phyloP scores from a whole-genome alignment of 2,797 vertebrate genomes.

The Sebastes glaucus region DNA sequence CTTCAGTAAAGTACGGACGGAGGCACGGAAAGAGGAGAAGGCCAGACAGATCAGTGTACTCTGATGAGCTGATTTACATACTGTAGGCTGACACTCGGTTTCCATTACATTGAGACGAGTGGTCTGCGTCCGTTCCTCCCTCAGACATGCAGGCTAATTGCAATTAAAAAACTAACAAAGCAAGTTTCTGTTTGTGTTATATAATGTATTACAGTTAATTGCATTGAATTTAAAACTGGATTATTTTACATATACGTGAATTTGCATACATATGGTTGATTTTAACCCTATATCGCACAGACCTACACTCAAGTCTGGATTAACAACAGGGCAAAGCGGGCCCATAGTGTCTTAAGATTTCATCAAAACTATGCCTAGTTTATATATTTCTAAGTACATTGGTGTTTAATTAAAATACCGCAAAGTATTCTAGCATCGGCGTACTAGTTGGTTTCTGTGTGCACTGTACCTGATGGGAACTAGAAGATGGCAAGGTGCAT shows the following conservation, averaged over 20 bases:
- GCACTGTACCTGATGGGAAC: background rate
- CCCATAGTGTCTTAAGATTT: background rate
- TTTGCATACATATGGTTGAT: background rate
- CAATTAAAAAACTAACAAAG: background rate
- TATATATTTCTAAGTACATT: background rate
- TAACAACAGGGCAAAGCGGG: background rate
- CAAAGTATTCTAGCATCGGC: background rate
- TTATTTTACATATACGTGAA: background rate
- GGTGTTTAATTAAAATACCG: background rate
- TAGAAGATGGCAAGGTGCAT: background rate
- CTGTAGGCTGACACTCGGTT: slow-evolving; percentile 56
- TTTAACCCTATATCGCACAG: background rate
- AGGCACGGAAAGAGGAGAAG: slow-evolving; percentile 69
- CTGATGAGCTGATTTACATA: slow-evolving; percentile 66
- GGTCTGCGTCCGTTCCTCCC: slow-evolving; percentile 9
- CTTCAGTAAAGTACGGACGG: slow-evolving; percentile 46
- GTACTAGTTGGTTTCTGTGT: background rate
- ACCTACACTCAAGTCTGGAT: background rate
- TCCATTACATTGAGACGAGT: slow-evolving; percentile 57
- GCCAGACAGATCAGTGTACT: slow-evolving; percentile 62
- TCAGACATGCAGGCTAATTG: slow-evolving; percentile 19
- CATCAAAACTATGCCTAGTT: slow-evolving; percentile 16
- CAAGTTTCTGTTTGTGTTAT: background rate
- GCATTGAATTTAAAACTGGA: background rate
- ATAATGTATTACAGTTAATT: background rate